These are phyloP conservation scores for Thalassoma bifasciatum DNA, from an alignment of 2,113 vertebrate genomes.

Conservation along the genomic window DNA sequence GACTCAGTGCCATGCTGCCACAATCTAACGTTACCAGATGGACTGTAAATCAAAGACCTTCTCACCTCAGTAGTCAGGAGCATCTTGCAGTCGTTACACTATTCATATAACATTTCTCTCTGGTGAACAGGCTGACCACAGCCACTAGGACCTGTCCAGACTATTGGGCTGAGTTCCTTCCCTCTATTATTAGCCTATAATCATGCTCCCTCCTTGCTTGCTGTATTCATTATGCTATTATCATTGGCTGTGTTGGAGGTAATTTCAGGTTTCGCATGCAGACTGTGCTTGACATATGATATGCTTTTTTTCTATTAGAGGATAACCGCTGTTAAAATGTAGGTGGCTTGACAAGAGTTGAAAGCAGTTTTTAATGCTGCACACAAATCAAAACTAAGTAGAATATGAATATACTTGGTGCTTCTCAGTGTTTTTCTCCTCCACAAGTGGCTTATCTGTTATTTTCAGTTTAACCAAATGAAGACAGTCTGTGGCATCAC, in stretches of 20 bases:
- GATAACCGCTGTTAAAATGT: slow-evolving; percentile 44
- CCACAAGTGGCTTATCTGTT: slow-evolving; percentile 36
- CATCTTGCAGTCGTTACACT: slow-evolving; percentile 43
- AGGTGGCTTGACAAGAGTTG: slow-evolving; percentile 27
- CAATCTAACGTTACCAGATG: slow-evolving; percentile 49
- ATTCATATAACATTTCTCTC: slow-evolving; percentile 56
- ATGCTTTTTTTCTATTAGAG: slow-evolving; percentile 61
- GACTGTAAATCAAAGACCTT: slow-evolving; percentile 34
- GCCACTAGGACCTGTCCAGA: slow-evolving; percentile 40
- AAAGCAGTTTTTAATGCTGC: slow-evolving; percentile 23
- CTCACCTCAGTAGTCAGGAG: slow-evolving; percentile 44
- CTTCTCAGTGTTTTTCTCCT: slow-evolving; percentile 32
- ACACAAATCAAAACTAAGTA: slow-evolving; percentile 41
- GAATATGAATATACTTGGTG: slow-evolving; percentile 22
- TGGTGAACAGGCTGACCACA: slow-evolving; percentile 44
- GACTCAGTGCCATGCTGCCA: neutral
- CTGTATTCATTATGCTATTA: slow-evolving; percentile 43
- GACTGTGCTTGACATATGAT: slow-evolving; percentile 36
- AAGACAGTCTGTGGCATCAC: neutral
- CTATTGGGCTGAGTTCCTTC: slow-evolving; percentile 57
- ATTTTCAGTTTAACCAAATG: slow-evolving; percentile 27
- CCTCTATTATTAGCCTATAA: slow-evolving; percentile 49
- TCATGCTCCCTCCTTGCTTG: slow-evolving; percentile 19
- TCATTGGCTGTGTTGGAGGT: slow-evolving; percentile 40
- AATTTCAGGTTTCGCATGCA: slow-evolving; percentile 43